Conservation (phyloP, 2,888 invertebrate genomes). For the Eutolmus rufibarbis region DNA sequence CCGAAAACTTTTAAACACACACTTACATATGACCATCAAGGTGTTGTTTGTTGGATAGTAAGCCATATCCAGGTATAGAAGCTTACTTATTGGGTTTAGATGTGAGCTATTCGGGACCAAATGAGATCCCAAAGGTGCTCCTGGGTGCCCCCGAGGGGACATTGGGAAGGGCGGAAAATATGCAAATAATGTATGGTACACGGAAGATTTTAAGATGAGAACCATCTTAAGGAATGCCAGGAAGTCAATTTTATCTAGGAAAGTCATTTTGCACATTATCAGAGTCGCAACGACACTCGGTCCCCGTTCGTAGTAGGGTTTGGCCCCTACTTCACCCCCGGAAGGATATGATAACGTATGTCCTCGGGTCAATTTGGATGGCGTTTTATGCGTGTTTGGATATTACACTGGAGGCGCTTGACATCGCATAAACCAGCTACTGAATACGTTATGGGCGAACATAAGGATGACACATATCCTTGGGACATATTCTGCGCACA, state of each 20-base stretch:
- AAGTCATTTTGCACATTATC: constrained; percentile 44
- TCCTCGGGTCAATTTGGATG: constrained; percentile 46
- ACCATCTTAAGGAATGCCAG: neutral
- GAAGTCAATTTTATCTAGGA: constrained; percentile 35
- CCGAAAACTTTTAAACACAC: constrained; percentile 11
- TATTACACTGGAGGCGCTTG: constrained; percentile 46
- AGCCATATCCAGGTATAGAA: neutral
- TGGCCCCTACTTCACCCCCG: constrained; percentile 18
- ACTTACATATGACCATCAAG: neutral
- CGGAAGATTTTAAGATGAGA: neutral
- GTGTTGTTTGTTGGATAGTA: neutral
- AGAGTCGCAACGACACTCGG: constrained; percentile 17
- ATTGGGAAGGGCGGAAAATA: neutral
- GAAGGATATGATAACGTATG: constrained; percentile 46
- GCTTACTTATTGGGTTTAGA: neutral
- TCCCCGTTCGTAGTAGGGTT: constrained; percentile 11
- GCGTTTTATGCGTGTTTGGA: constrained; percentile 47
- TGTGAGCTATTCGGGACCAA: neutral
- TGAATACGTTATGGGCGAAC: constrained; percentile 46
- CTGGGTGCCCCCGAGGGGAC: neutral
- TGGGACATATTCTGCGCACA: constrained; percentile 12
- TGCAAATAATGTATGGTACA: neutral
- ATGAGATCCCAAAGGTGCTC: neutral
- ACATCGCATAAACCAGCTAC: constrained; percentile 47
- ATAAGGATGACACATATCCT: constrained; percentile 41